Percentiles rank a stretch among this genome's conserved stretches.
Evolutionary conservation across 2,113 vertebrate genomes (phyloP).

Genomic region (Hippocampus comes): DNA sequence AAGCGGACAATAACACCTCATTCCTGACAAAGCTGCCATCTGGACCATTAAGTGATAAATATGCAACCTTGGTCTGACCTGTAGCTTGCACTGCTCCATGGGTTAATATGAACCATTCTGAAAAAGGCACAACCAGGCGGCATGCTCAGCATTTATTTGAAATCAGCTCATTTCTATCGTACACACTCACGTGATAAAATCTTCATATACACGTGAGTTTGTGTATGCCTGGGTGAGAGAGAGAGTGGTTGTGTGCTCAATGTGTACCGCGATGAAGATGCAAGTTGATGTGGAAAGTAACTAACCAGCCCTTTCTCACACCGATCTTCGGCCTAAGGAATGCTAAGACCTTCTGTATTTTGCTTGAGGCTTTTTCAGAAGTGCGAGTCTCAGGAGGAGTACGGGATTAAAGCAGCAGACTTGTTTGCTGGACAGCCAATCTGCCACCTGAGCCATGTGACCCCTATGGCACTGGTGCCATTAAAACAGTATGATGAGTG

Average conservation of each 20-base stretch:
- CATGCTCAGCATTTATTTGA: constrained; percentile 30
- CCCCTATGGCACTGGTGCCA: neutral
- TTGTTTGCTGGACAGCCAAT: neutral
- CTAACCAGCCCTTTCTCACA: neutral
- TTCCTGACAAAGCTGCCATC: constrained; percentile 8
- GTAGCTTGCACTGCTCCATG: neutral
- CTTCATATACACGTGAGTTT: neutral
- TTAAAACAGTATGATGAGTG: neutral
- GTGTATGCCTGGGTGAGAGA: constrained; percentile 5
- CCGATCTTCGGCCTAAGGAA: neutral
- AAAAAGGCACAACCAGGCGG: constrained; percentile 14
- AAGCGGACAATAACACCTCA: neutral
- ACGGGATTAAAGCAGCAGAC: neutral
- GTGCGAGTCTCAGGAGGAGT: neutral
- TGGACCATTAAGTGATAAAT: constrained; percentile 22
- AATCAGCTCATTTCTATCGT: constrained; percentile 2
- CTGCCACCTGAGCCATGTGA: neutral
- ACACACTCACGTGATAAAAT: too few relatives aligned
- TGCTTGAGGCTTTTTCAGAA: neutral
- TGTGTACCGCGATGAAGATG: neutral
- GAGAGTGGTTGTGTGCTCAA: neutral
- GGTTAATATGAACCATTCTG: constrained; percentile 30
- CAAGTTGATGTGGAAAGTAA: neutral
- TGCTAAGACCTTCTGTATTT: neutral
- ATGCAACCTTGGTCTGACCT: constrained; percentile 12